These are phyloP conservation scores for Ctena decussata DNA, from an alignment of 2,888 invertebrate species.

Conservation along the genomic window DNA sequence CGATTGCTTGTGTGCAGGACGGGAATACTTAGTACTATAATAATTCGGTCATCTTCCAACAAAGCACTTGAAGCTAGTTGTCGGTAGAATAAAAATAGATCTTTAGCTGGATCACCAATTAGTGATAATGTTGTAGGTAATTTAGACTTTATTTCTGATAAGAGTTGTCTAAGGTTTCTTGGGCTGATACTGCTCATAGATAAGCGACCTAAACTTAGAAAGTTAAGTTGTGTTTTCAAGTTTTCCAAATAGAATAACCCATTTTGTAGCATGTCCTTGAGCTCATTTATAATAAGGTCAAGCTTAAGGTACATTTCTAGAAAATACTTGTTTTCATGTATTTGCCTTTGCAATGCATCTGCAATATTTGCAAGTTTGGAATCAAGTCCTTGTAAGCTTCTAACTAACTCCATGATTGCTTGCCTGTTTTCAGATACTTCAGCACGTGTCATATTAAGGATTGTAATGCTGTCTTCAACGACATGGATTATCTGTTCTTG, in stretches of 20 bases:
- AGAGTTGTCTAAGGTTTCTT: too few species aligned
- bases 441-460: slow-evolving; percentile 26
- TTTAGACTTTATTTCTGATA: slow-evolving; percentile 14
- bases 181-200: too few species aligned
- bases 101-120: slow-evolving; percentile 14
- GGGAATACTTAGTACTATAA: slow-evolving; percentile 14
- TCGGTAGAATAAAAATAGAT: slow-evolving; percentile 33
- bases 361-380: neutral
- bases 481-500: slow-evolving; percentile 32
- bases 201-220: too few species aligned
- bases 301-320: too few species aligned
- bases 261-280: neutral
- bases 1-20: neutral
- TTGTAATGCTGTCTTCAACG: slow-evolving; percentile 7
- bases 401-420: slow-evolving; percentile 16
- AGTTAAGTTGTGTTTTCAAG: slow-evolving; percentile 18
- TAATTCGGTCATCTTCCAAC: too few species aligned
- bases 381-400: too few species aligned
- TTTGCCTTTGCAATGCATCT: neutral
- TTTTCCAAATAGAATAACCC: neutral
- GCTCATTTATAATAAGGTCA: slow-evolving; percentile 7
- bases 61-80: neutral
- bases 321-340: slow-evolving; percentile 32
- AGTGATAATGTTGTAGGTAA: slow-evolving; percentile 15
- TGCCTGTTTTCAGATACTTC: slow-evolving; percentile 26